Conservation (phyloP, 2,113 vertebrate species). For the Butorides virescens region DNA sequence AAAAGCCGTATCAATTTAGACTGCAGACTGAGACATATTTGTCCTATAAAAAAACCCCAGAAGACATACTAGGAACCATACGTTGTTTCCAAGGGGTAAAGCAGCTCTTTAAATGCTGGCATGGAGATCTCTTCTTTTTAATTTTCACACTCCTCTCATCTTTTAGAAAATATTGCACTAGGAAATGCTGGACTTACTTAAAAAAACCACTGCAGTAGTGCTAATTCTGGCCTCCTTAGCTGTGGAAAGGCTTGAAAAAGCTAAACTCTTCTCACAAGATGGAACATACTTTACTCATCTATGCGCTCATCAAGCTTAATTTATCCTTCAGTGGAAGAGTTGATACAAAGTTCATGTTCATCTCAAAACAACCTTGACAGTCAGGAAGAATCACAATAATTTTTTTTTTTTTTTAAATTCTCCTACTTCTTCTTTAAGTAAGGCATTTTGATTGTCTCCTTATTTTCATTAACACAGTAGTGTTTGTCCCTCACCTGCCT, state of each 20-base stretch:
- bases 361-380: not conserved
- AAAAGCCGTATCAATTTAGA: not conserved
- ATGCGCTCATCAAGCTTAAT: conserved; percentile 28
- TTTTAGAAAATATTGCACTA: conserved; percentile 34
- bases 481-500: not conserved
- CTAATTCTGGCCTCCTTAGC: conserved; percentile 41
- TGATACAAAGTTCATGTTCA: conserved; percentile 32
- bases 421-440: not conserved
- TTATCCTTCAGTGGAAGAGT: conserved; percentile 26
- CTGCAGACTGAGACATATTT: not conserved
- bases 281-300: conserved; percentile 21
- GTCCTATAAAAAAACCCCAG: not conserved
- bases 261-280: conserved; percentile 29
- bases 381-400: not conserved
- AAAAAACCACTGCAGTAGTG: not conserved
- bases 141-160: conserved; percentile 47
- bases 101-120: not conserved
- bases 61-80: not conserved
- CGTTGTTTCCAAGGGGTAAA: not conserved
- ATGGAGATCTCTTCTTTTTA: not conserved
- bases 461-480: not conserved
- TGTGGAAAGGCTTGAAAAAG: conserved; percentile 14
- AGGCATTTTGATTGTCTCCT: not conserved
- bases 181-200: conserved; percentile 16
- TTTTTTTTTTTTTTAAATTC: not conserved